phyloP scores from a whole-genome alignment of 2,888 invertebrate species.

The Candidula unifasciata region DNA sequence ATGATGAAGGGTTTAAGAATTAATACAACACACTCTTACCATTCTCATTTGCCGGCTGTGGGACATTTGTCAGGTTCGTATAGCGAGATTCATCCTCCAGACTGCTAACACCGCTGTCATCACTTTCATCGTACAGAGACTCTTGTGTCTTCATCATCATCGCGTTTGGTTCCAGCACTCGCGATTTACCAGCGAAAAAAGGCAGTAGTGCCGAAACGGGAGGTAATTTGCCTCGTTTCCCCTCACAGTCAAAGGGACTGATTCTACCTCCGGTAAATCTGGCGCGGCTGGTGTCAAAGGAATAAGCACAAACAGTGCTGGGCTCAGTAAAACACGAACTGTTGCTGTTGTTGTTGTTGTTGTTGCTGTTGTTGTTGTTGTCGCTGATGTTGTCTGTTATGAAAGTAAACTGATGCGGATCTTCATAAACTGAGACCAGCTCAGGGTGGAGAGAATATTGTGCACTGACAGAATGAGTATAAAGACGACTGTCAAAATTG shows the following conservation, averaged over 20 bases:
- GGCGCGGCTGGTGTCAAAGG: neutral
- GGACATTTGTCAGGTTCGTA: slow-evolving; percentile 6
- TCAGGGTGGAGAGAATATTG: neutral
- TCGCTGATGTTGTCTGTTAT: slow-evolving; percentile 9
- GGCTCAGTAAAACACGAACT: neutral
- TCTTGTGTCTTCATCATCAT: neutral
- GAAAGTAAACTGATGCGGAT: neutral
- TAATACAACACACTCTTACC: neutral
- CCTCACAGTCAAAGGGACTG: neutral
- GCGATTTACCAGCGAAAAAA: too few species aligned
- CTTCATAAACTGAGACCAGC: neutral
- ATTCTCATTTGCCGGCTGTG: neutral
- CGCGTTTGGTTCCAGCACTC: neutral
- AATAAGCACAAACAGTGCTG: neutral
- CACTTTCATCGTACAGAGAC: neutral
- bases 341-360: neutral
- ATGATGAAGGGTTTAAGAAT: neutral
- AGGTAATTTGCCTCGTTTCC: neutral
- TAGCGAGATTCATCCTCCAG: neutral
- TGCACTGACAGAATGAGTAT: neutral
- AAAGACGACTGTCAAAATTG: too few species aligned
- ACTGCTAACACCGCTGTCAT: neutral
- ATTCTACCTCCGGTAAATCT: neutral
- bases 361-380: neutral
- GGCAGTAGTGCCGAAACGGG: neutral